phyloP scores from a whole-genome alignment of 2,113 vertebrate genomes.

The Cinclus mexicanus region DNA sequence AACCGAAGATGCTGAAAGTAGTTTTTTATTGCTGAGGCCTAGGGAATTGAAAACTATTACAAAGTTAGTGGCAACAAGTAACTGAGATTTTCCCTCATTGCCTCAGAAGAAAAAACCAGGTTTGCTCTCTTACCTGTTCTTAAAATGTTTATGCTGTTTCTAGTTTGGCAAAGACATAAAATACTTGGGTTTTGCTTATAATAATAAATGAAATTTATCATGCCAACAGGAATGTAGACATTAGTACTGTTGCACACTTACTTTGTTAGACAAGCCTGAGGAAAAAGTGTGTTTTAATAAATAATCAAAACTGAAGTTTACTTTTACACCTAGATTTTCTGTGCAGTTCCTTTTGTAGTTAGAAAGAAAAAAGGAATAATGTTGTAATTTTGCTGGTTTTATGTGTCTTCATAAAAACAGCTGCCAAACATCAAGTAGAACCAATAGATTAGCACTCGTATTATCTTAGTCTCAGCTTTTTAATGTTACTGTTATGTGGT shows the following conservation, averaged over 20 bases:
- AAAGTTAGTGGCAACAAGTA: not conserved
- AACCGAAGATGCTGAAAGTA: not conserved
- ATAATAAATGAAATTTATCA: not conserved
- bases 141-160: not conserved
- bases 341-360: not conserved
- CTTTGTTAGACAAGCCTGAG: not conserved
- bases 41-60: not conserved
- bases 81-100: not conserved
- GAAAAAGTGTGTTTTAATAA: not conserved
- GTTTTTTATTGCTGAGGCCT: not conserved
- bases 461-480: not conserved
- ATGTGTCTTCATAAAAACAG: not conserved
- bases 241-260: not conserved
- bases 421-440: not conserved
- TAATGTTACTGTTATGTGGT: not conserved
- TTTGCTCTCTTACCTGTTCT: not conserved
- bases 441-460: not conserved
- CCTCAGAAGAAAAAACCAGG: not conserved
- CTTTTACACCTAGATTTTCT: not conserved
- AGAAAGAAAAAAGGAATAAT: not conserved
- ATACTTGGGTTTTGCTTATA: not conserved
- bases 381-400: not conserved
- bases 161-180: not conserved
- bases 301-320: not conserved
- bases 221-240: not conserved